phyloP scores from a whole-genome alignment of 2,113 vertebrate genomes.

The Zosterops borbonicus region DNA sequence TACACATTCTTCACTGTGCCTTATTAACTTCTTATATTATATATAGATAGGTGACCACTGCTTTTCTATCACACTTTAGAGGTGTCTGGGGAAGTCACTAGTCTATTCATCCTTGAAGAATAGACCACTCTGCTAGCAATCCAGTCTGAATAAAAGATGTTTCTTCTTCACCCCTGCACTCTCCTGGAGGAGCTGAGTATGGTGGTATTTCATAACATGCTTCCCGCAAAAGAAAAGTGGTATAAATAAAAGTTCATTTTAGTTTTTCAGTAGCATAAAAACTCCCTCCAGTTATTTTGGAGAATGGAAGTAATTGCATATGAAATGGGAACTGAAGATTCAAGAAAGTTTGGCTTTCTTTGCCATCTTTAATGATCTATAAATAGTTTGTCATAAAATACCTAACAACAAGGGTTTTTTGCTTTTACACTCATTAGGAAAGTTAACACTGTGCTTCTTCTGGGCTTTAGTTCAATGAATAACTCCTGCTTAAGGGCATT shows the following conservation, averaged over 20 bases:
- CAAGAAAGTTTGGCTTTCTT: not conserved
- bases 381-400: not conserved
- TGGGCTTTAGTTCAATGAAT: not conserved
- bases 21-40: not conserved
- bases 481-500: not conserved
- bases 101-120: not conserved
- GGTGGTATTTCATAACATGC: not conserved
- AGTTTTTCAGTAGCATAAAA: not conserved
- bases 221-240: not conserved
- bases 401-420: not conserved
- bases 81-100: accelerated
- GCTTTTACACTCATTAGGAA: not conserved
- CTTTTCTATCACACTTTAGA: not conserved
- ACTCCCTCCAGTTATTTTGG: not conserved
- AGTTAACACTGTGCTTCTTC: not conserved
- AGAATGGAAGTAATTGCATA: not conserved
- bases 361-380: not conserved
- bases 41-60: accelerated
- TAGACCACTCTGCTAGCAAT: not conserved
- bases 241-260: not conserved
- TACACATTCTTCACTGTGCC: not conserved
- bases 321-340: not conserved
- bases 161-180: not conserved
- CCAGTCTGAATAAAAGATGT: not conserved
- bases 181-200: not conserved